A percentile compares a stretch with the other conserved stretches of the same genome.
These are phyloP conservation scores for Macrobrachium nipponense DNA, from an alignment of 1,140 invertebrate species.

Conservation along the genomic window DNA sequence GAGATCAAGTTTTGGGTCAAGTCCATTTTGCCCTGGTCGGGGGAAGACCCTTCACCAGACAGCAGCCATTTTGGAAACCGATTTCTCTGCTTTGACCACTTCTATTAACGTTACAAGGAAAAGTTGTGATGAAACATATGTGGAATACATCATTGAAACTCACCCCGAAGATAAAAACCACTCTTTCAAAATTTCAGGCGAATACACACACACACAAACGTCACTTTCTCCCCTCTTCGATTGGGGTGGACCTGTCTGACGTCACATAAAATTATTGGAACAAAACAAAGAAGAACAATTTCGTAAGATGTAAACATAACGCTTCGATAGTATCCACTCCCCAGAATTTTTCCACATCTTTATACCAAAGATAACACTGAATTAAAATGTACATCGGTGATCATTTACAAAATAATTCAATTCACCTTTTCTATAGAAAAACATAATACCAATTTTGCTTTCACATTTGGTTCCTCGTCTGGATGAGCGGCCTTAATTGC, in stretches of 20 bases:
- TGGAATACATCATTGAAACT: neutral
- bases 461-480: no score
- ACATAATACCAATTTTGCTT: no score
- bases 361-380: no score
- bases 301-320: no score
- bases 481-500: no score
- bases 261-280: slow-evolving; percentile 29
- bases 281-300: no score
- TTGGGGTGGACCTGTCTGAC: slow-evolving; percentile 52
- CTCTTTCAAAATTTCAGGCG: no score
- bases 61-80: slow-evolving; percentile 39
- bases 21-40: slow-evolving; percentile 46
- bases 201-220: neutral
- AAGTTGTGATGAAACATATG: neutral
- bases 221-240: slow-evolving; percentile 49
- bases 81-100: neutral
- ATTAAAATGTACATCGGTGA: no score
- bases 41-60: slow-evolving; percentile 36
- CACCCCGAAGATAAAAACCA: neutral
- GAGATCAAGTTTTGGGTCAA: slow-evolving; percentile 44
- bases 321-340: no score
- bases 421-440: no score
- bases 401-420: no score
- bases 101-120: neutral
- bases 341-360: no score